phyloP scores from a whole-genome alignment of 2,797 vertebrate genomes.

The Orientallactaga sibirica region DNA sequence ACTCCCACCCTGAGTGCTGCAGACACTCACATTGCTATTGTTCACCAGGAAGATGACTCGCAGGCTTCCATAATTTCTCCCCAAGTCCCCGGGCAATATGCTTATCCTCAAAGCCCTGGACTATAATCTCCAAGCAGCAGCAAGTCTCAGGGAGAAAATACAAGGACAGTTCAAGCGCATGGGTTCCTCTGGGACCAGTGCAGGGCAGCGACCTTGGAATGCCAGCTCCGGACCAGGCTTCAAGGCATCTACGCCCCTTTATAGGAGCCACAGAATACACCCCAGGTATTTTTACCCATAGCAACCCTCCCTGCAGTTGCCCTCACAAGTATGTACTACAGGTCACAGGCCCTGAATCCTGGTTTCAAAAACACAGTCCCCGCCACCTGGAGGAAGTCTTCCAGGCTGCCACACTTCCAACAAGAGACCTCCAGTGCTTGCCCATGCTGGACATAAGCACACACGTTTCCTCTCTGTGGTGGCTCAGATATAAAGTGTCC shows the following conservation, averaged over 20 bases:
- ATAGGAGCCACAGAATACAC: not conserved
- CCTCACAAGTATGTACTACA: not conserved
- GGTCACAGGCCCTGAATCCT: fast-evolving
- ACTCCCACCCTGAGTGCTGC: not conserved
- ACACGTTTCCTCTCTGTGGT: not conserved
- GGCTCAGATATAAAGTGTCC: too few species aligned
- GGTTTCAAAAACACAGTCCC: not conserved
- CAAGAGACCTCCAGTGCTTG: not conserved
- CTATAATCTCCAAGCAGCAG: not conserved
- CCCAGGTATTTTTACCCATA: fast-evolving
- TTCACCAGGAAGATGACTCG: not conserved
- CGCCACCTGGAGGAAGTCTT: not conserved
- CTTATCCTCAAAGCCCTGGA: not conserved
- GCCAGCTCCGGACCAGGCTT: not conserved
- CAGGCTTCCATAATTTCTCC: not conserved
- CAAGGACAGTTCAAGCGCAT: fast-evolving
- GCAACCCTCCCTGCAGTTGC: not conserved
- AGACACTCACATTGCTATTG: not conserved
- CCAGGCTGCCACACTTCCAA: not conserved
- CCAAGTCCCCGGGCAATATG: not conserved
- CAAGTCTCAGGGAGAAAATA: not conserved
- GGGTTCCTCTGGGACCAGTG: not conserved
- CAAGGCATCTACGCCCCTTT: not conserved
- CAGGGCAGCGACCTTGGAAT: not conserved
- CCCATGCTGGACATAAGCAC: not conserved